These are phyloP conservation scores for Ashinkailepas kermadecensis DNA, from an alignment of 2,888 invertebrate species.

Conservation along the genomic window DNA sequence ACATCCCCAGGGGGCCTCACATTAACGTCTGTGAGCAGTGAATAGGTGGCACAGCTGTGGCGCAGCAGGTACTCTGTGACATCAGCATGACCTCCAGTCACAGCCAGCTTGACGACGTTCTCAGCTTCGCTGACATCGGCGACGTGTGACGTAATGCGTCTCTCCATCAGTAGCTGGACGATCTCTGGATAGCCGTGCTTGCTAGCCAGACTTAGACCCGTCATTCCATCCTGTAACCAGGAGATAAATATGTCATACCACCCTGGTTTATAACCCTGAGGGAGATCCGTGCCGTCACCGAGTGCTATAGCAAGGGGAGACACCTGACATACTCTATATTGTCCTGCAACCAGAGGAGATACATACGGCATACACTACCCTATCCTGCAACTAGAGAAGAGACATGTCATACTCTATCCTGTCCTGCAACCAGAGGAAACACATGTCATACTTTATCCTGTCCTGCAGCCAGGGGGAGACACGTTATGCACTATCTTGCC, in stretches of 20 bases:
- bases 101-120: slow-evolving; percentile 96
- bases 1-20: slow-evolving; percentile 41
- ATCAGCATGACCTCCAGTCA: slow-evolving; percentile 92
- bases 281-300: too few species aligned
- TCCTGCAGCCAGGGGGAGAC: too few species aligned
- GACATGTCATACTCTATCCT: too few species aligned
- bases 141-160: slow-evolving; percentile 89
- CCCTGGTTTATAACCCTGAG: too few species aligned
- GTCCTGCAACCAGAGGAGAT: too few species aligned
- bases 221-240: slow-evolving; percentile 70
- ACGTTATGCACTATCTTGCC: too few species aligned
- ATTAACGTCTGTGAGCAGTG: slow-evolving; percentile 93
- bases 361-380: too few species aligned
- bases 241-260: background rate
- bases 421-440: too few species aligned
- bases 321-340: too few species aligned
- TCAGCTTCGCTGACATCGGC: slow-evolving; percentile 87
- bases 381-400: too few species aligned
- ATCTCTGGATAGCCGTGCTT: slow-evolving; percentile 91
- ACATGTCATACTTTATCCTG: too few species aligned
- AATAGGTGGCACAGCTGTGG: slow-evolving; percentile 94
- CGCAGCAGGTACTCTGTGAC: slow-evolving; percentile 92
- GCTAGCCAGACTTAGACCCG: slow-evolving; percentile 86
- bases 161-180: slow-evolving; percentile 87
- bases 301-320: too few species aligned